These are phyloP conservation scores for Cephus pulcher DNA, from an alignment of 2,888 invertebrate species.

Conservation along the genomic window DNA sequence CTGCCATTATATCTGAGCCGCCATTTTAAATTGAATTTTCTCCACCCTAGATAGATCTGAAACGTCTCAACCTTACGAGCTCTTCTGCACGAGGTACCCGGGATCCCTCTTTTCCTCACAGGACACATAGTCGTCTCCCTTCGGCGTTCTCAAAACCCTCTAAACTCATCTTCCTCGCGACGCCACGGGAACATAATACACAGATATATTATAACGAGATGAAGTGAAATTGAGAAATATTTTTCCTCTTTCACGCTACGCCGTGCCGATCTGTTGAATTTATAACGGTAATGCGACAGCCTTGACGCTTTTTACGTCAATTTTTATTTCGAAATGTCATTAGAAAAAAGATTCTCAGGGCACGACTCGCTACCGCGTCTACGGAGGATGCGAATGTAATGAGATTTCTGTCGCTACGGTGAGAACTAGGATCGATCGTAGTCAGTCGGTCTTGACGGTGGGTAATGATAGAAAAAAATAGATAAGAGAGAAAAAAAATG, in stretches of 20 bases:
- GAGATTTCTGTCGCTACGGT: background rate
- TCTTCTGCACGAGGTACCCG: conserved; percentile 29
- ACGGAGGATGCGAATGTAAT: background rate
- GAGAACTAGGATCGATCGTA: background rate
- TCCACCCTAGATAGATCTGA: conserved; percentile 65
- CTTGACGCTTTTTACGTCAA: background rate
- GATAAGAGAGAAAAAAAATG: conserved; percentile 24
- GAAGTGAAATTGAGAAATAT: background rate
- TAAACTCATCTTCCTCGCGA: background rate
- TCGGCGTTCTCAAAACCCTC: background rate
- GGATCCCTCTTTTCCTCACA: conserved; percentile 15
- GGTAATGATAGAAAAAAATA: conserved; percentile 1
- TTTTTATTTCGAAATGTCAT: background rate
- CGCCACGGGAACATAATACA: background rate
- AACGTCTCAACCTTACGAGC: conserved; percentile 56
- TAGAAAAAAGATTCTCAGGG: background rate
- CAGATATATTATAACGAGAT: background rate
- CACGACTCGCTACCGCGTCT: background rate
- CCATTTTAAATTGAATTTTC: conserved; percentile 66
- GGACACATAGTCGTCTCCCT: background rate
- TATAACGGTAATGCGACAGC: background rate
- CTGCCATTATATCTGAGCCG: conserved; percentile 66
- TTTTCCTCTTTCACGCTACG: background rate
- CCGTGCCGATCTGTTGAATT: background rate
- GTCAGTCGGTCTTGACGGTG: background rate